Percentiles rank a stretch among this genome's conserved stretches.
Evolutionary conservation across 2,113 vertebrate genomes (phyloP).

Genomic region (Maccullochella peelii): DNA sequence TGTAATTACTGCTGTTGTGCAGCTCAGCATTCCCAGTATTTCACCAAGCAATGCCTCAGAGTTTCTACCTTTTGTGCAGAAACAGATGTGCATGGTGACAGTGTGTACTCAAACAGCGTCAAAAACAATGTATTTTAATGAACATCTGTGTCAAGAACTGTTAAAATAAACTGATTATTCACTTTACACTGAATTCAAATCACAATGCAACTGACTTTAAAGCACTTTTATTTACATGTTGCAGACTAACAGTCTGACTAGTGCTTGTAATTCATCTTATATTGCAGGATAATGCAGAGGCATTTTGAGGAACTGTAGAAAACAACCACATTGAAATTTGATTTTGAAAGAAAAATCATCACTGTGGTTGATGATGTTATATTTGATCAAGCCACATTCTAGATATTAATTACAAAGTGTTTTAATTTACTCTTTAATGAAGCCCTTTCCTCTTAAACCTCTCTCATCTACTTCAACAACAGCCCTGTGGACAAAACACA

Average conservation of each 20-base stretch:
- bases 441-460: background rate
- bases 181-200: slow-evolving; percentile 44
- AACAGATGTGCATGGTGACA: slow-evolving; percentile 32
- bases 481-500: background rate
- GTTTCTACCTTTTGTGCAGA: slow-evolving; percentile 27
- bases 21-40: background rate
- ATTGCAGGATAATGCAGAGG: background rate
- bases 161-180: slow-evolving; percentile 37
- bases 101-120: slow-evolving; percentile 31
- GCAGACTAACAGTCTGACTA: background rate
- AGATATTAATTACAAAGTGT: background rate
- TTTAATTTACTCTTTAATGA: background rate
- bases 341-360: background rate
- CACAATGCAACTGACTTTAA: background rate
- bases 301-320: background rate
- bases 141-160: slow-evolving; percentile 36
- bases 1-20: background rate
- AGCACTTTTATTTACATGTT: background rate
- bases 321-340: background rate
- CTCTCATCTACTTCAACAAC: background rate
- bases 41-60: background rate
- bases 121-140: slow-evolving; percentile 59
- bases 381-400: background rate
- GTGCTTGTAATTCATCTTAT: no score
- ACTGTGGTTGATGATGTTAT: no score